These are phyloP conservation scores for Nycticebus coucang DNA, from an alignment of 2,113 vertebrate species.

Conservation along the genomic window DNA sequence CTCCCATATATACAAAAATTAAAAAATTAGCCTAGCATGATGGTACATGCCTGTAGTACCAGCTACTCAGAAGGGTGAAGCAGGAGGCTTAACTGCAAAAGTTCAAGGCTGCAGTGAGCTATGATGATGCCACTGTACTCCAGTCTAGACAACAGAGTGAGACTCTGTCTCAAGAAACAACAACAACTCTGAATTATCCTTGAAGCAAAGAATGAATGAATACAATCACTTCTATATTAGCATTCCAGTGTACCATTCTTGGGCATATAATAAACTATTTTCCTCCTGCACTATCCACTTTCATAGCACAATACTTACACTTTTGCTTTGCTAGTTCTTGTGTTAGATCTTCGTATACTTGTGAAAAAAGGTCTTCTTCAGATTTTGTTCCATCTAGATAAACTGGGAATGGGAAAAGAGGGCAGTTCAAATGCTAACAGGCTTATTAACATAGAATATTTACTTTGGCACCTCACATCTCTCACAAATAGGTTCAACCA, in stretches of 20 bases:
- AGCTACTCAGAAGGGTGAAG: too few relatives aligned
- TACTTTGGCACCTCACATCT: background rate
- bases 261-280: background rate
- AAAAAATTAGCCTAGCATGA: too few relatives aligned
- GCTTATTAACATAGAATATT: background rate
- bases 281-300: background rate
- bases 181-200: background rate
- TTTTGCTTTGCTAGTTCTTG: constrained; percentile 83
- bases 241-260: background rate
- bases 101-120: too few relatives aligned
- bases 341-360: constrained; percentile 87
- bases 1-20: too few relatives aligned
- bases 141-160: too few relatives aligned
- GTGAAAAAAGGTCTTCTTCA: constrained; percentile 87
- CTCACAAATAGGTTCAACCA: constrained; percentile 3
- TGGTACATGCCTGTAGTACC: too few relatives aligned
- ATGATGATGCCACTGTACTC: too few relatives aligned
- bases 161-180: too few relatives aligned
- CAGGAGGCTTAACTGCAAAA: too few relatives aligned
- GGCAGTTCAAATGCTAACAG: background rate
- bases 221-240: background rate
- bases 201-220: background rate
- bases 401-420: constrained; percentile 82
- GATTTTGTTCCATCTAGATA: constrained; percentile 92
- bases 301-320: constrained; percentile 77